Conservation (phyloP, 2,113 vertebrate species). For the Mesocricetus auratus region DNA sequence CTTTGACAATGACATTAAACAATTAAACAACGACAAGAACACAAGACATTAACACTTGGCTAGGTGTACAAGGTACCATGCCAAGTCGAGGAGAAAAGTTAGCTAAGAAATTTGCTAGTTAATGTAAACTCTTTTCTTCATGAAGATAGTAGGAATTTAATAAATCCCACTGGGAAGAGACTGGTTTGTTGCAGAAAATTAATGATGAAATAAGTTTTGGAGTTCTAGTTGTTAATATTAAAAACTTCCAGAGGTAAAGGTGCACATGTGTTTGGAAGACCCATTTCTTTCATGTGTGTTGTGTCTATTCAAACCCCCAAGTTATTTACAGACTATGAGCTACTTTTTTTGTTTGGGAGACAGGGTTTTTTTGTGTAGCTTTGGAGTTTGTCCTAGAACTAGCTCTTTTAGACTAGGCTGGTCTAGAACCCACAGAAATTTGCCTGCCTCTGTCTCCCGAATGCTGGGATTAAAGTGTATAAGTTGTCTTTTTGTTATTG, state of each 20-base stretch:
- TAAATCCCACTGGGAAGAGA: conserved; percentile 43
- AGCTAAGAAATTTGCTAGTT: conserved; percentile 46
- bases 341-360: neutral
- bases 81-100: conserved; percentile 34
- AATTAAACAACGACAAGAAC: neutral
- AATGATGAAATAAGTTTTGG: conserved; percentile 42
- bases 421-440: no score
- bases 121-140: conserved; percentile 1
- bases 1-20: neutral
- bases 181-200: neutral
- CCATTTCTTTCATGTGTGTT: neutral
- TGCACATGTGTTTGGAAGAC: neutral
- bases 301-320: neutral
- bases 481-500: no score
- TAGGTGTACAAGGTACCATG: neutral
- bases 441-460: no score
- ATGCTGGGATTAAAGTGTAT: no score
- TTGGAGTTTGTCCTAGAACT: no score
- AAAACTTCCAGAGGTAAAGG: neutral
- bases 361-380: no score
- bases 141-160: conserved; percentile 1
- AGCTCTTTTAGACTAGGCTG: no score
- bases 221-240: neutral
- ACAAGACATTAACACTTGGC: neutral
- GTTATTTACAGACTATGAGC: neutral